phyloP scores from a whole-genome alignment of 2,888 invertebrate species.

The Alentia gelatinosa region DNA sequence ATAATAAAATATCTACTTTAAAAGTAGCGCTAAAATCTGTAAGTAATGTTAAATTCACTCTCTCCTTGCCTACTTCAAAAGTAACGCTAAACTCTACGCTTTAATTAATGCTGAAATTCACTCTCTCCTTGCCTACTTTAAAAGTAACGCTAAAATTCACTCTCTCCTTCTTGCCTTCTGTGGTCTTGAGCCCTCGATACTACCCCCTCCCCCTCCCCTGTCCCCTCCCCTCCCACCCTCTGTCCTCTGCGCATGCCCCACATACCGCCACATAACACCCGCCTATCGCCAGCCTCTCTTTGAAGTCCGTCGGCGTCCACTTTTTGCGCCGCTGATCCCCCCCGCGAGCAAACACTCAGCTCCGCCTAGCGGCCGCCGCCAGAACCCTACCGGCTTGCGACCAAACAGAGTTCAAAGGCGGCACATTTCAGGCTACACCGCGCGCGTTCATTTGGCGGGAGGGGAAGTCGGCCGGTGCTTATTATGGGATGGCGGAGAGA shows the following conservation, averaged over 20 bases:
- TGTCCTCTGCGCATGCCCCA: neutral
- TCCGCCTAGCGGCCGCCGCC: neutral
- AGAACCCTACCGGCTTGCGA: constrained; percentile 6
- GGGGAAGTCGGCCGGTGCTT: neutral
- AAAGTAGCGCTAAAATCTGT: no score
- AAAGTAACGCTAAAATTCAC: no score
- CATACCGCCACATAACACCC: constrained; percentile 10
- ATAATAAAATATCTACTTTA: no score
- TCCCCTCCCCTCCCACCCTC: neutral
- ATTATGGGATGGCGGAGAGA: constrained; percentile 19
- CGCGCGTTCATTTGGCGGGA: constrained; percentile 34
- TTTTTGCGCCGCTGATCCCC: constrained; percentile 17
- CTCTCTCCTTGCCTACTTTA: no score
- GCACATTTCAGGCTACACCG: constrained; percentile 30
- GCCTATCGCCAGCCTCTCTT: neutral
- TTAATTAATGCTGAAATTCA: no score
- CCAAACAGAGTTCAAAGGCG: constrained; percentile 42
- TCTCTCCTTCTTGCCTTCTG: no score
- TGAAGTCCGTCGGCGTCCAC: neutral
- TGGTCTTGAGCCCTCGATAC: neutral
- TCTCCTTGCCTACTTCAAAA: no score
- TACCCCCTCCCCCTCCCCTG: neutral
- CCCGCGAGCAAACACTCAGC: neutral
- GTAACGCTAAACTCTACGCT: no score
- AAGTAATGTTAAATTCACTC: no score